phyloP scores from a whole-genome alignment of 2,113 vertebrate genomes.

The Phasianus colchicus region DNA sequence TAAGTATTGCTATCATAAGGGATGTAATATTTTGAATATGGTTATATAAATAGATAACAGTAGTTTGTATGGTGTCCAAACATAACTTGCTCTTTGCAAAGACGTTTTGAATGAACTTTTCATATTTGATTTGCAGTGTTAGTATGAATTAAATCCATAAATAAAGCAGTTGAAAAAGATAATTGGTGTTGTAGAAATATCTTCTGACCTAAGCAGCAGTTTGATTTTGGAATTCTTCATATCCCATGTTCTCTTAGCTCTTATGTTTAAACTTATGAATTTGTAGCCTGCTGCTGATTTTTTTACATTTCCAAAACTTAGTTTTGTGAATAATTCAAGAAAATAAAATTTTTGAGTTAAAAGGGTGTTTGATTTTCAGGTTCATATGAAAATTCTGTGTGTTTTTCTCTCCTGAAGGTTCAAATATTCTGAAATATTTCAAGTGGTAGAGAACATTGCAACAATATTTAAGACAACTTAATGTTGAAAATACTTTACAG shows the following conservation, averaged over 20 bases:
- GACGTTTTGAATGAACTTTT: background rate
- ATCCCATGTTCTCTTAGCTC: background rate
- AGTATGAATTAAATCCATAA: background rate
- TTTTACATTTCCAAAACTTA: background rate
- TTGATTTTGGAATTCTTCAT: background rate
- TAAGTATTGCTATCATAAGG: background rate
- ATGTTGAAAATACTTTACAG: conserved; percentile 52
- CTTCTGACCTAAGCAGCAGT: background rate
- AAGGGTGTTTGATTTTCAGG: background rate
- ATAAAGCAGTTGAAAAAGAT: background rate
- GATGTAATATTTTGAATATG: background rate
- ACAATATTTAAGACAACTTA: conserved; percentile 33
- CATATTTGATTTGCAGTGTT: background rate
- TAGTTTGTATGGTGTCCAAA: background rate
- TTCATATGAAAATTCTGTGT: conserved; percentile 17
- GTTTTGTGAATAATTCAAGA: background rate
- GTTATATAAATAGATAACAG: background rate
- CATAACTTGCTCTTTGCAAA: background rate
- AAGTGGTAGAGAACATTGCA: conserved; percentile 12
- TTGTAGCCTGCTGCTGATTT: background rate
- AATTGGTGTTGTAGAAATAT: background rate
- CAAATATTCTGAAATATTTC: background rate
- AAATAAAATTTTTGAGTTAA: background rate
- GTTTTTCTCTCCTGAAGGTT: background rate
- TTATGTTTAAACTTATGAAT: background rate